A percentile compares a stretch with the other conserved stretches of the same genome.
Evolutionary conservation across 2,888 invertebrate genomes (phyloP).

Genomic region (Tromatobia lineatoria): DNA sequence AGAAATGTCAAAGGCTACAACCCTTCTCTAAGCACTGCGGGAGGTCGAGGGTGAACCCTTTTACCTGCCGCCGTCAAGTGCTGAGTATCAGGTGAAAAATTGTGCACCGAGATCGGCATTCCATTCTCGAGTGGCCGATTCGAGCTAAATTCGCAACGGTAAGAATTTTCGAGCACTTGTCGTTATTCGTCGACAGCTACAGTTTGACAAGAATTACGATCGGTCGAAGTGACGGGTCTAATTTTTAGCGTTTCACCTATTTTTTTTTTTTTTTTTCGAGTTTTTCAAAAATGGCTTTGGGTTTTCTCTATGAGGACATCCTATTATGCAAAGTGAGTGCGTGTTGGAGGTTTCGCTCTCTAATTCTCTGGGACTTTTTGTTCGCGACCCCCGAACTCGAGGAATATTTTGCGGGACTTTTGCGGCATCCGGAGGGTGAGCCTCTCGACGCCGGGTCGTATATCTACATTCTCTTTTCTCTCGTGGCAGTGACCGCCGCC

Average conservation of each 20-base stretch:
- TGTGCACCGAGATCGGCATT: neutral
- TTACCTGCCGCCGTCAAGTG: slow-evolving; percentile 29
- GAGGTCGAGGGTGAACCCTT: neutral
- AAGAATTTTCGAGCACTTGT: neutral
- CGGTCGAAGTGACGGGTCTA: neutral
- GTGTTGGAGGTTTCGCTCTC: neutral
- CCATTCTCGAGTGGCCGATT: neutral
- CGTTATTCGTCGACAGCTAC: neutral
- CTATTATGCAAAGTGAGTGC: slow-evolving; percentile 17
- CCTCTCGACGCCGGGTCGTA: slow-evolving; percentile 72
- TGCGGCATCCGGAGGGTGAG: slow-evolving; percentile 70
- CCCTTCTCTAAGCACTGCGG: neutral
- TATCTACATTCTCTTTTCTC: slow-evolving; percentile 76
- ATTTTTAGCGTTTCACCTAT: slow-evolving; percentile 8
- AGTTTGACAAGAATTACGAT: neutral
- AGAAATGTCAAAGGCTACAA: too few relatives aligned
- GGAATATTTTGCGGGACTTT: slow-evolving; percentile 74
- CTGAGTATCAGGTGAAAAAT: slow-evolving; percentile 16
- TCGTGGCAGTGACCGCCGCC: slow-evolving; percentile 75
- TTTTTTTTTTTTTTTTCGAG: neutral
- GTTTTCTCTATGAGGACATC: slow-evolving; percentile 1
- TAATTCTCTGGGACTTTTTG: slow-evolving; percentile 44
- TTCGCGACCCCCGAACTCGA: slow-evolving; percentile 23
- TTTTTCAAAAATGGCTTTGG: neutral
- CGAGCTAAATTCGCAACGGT: neutral